Conservation (phyloP, 2,797 vertebrate species). For the Sebastes diploproa region DNA sequence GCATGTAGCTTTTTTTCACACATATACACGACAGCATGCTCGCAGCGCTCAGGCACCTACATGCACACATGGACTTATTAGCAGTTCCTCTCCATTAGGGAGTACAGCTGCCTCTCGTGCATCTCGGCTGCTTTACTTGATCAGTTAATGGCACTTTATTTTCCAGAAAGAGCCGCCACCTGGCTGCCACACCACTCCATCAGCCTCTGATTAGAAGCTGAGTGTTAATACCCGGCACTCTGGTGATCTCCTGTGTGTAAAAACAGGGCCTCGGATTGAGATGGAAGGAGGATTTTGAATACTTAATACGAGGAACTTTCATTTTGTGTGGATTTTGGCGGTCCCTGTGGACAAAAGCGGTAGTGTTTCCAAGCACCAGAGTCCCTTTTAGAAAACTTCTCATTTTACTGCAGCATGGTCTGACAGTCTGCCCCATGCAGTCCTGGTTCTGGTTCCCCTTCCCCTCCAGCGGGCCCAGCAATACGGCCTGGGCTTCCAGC, state of each 20-base stretch:
- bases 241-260: slow-evolving; percentile 33
- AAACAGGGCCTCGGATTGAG: background rate
- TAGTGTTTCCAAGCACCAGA: no score
- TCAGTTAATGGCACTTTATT: slow-evolving; percentile 69
- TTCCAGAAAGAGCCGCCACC: slow-evolving; percentile 58
- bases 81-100: slow-evolving; percentile 40
- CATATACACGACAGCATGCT: background rate
- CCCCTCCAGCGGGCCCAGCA: background rate
- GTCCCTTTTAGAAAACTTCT: no score
- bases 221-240: slow-evolving; percentile 31
- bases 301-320: background rate
- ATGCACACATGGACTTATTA: slow-evolving; percentile 17
- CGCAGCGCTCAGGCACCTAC: background rate
- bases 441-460: background rate
- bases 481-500: background rate
- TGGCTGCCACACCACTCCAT: slow-evolving; percentile 49
- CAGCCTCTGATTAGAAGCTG: slow-evolving; percentile 61
- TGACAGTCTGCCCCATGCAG: background rate
- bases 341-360: no score
- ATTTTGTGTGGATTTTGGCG: background rate
- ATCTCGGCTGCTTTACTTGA: slow-evolving; percentile 55
- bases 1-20: background rate
- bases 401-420: no score
- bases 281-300: background rate
- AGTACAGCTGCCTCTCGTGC: slow-evolving; percentile 52